Percentiles rank a stretch among this genome's conserved stretches.
Evolutionary conservation across 2,113 vertebrate species (phyloP).

Genomic region (Antechinus stuartii): DNA sequence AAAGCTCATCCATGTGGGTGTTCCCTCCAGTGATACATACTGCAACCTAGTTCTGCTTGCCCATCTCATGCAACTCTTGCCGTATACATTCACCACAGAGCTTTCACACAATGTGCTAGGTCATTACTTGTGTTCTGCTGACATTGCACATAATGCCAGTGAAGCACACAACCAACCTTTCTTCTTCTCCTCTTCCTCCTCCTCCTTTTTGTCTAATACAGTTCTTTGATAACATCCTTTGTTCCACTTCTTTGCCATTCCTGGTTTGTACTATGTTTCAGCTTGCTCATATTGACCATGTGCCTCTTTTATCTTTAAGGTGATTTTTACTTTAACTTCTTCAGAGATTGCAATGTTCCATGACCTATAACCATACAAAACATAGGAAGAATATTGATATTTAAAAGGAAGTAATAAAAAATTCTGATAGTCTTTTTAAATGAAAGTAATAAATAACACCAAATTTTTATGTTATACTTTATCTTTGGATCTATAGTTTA

Average conservation of each 20-base stretch:
- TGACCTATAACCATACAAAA: not conserved
- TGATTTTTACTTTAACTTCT: not conserved
- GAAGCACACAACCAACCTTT: not conserved
- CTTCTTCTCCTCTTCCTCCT: not conserved
- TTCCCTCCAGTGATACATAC: not conserved
- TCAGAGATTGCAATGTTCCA: not conserved
- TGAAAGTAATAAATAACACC: not conserved
- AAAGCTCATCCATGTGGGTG: not conserved
- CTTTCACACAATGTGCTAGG: not conserved
- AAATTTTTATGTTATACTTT: not conserved
- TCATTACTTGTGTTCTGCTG: not conserved
- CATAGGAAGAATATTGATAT: not conserved
- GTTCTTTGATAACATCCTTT: not conserved
- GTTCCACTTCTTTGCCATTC: not conserved
- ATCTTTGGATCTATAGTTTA: not conserved
- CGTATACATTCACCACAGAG: not conserved
- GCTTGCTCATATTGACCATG: not conserved
- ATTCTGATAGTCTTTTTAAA: not conserved
- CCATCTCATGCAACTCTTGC: not conserved
- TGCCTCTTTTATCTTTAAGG: not conserved
- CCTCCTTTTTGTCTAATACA: not conserved
- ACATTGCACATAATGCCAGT: not conserved
- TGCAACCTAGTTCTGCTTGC: not conserved
- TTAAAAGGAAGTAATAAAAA: not conserved
- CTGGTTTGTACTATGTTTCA: not conserved